Base-by-base conservation (phyloP, 1,140 invertebrate species). In the Sipha flava region DNA sequence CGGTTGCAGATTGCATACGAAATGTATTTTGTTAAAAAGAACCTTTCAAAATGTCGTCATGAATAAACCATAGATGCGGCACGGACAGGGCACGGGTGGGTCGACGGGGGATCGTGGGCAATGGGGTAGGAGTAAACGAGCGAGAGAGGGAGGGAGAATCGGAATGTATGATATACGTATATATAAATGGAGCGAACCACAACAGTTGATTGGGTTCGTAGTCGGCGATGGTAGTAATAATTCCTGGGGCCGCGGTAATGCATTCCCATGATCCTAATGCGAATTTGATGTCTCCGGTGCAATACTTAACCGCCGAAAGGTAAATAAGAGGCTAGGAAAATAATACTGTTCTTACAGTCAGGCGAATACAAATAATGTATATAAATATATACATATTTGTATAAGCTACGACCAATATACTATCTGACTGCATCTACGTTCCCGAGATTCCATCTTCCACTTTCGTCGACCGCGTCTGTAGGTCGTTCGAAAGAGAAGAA, bases 21-120 rank as follows among this genome's bases (percentile, higher is more conserved):
- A 77, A 77, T 77, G 52, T 77, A 29, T 77, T 59, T 59, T 16
- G 73, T 77, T 77, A 77, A 77, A 77, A 77, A 77, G 52, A 77
- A 77, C 73, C 73, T 57, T 43, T 59, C 52, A 54, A 73, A 73
- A 73, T 73, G 73, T 77, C 73, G 72, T 77, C 73, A 59, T 77
- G 73, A 77, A 77, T 77, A 77, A 77, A 77, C 73, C 73, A 77
- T 77, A 52, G 52, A 26, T 52, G 12, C 52, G 10, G 23, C 64
- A 16, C 18, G 18, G 45, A 43, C 10, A 34, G 62, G n/a, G 21
- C n/a, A 40, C 37, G 31, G n/a, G n/a, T n/a, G n/a, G n/a, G n/a
- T n/a, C 7, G 4, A 66, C 16, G 64, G 12, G 1, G 64, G 34
- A 0, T 4, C 3, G 5, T 5, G 7, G n/a, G 10, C 5, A 3